phyloP scores from a whole-genome alignment of 2,113 vertebrate species.

The Pongo abelii region DNA sequence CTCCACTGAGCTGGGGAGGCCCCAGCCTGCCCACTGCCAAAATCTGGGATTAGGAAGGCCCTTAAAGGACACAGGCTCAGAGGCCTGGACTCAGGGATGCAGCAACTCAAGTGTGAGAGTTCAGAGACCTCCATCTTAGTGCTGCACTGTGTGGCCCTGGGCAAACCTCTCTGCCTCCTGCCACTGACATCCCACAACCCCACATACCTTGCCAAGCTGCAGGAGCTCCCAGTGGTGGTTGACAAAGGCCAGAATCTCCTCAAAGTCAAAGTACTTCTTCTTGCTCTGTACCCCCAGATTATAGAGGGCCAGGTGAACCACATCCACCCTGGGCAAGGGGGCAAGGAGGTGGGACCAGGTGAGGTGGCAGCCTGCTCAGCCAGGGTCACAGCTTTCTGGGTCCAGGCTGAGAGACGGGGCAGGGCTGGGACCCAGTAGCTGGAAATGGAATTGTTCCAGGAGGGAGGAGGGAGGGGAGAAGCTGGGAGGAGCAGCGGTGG shows the following conservation, averaged over 20 bases:
- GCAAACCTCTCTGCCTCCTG: not conserved
- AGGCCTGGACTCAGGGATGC: not conserved
- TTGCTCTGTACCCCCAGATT: constrained; percentile 97
- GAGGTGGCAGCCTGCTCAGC: constrained; percentile 14
- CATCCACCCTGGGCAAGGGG: constrained; percentile 90
- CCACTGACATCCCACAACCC: rapidly evolving
- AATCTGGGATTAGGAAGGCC: not conserved
- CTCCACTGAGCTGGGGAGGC: not conserved
- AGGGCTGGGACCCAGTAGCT: not conserved
- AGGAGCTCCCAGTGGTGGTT: constrained; percentile 94
- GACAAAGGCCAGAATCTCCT: constrained; percentile 95
- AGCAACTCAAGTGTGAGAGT: not conserved
- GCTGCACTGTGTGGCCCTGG: rapidly evolving
- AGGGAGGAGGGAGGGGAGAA: not conserved
- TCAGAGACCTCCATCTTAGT: not conserved
- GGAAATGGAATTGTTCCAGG: not conserved
- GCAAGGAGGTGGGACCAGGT: not conserved
- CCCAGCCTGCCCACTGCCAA: not conserved
- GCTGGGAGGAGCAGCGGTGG: not conserved
- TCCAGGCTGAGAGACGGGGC: not conserved
- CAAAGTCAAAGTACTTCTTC: constrained; percentile 98
- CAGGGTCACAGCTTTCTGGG: not conserved
- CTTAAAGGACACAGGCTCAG: not conserved
- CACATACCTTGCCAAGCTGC: constrained; percentile 93
- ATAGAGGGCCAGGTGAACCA: constrained; percentile 96